Base-by-base conservation (phyloP, 1,140 invertebrate genomes). In the Papilio dardanus region DNA sequence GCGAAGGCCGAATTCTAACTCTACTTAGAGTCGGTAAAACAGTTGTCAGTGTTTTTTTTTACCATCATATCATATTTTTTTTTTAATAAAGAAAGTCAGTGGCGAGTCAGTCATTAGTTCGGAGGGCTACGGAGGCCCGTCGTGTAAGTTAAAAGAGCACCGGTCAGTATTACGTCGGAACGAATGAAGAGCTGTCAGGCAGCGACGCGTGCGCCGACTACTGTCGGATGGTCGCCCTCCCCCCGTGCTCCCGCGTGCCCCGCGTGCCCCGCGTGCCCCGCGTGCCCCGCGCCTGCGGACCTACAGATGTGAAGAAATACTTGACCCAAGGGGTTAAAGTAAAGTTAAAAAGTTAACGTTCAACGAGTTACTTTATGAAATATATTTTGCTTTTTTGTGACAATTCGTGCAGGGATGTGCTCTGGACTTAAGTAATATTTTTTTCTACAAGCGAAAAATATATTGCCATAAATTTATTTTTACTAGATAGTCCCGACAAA, bases 81-180 rank as follows among this genome's bases (percentile, higher is more conserved):
- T 76, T 74, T 19, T 77, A 31, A 31, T 35, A 62, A 58, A 73
- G 71, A 77, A 74, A 65, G 40, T 66, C 73, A 77, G 76, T 77
- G 65, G 76, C 69, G 54, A 76, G 77, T 74, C 71, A 77, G 77
- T 83, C 83, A 85, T 85, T 85, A 85, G 80, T 75, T 82, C 68
- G 73, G 81, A 67, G 65, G 65, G 28, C 65, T 79, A 74, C 77
- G 67, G 80, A 79, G 74, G 80, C 80, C 80, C 78, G 81, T 84
- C 81, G 67, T 65, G 75, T 76, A 79, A 76, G 88, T 87, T 89
- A 88, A 90, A 88, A 85, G 85, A 76, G 80, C 81, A 87, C 83
- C 80, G 83, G 83, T 88, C 85, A 90, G 86, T 84, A 87, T 89
- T 86, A 90, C 80, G 87, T 88, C 88, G 42, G 77, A 75, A 74